phyloP scores from a whole-genome alignment of 2,113 vertebrate species.

The Tupaia tana region DNA sequence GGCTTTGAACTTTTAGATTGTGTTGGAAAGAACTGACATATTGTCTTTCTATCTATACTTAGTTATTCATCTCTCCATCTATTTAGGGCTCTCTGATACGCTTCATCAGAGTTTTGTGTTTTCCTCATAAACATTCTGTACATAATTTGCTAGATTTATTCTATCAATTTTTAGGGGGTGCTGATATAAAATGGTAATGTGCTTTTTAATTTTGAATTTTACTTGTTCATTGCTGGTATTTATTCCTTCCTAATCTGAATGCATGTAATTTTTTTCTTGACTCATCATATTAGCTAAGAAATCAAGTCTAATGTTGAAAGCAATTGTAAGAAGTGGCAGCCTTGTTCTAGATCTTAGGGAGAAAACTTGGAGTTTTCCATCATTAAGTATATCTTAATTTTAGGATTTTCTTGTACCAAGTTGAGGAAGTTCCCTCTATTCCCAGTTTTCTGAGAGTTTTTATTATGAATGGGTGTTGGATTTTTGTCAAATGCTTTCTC shows the following conservation, averaged over 20 bases:
- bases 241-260: neutral
- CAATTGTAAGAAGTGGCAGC: neutral
- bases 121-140: neutral
- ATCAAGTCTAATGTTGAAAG: neutral
- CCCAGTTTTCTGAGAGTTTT: neutral
- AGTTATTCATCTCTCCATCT: neutral
- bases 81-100: neutral
- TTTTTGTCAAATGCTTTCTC: conserved; percentile 6
- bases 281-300: neutral
- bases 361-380: neutral
- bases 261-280: neutral
- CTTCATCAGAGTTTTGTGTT: neutral
- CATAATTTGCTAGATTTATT: neutral
- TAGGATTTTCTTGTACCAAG: neutral
- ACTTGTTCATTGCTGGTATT: neutral
- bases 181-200: neutral
- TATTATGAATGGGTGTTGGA: neutral
- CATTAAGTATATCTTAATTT: neutral
- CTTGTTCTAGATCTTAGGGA: neutral
- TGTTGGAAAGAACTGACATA: neutral
- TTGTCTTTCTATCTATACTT: neutral
- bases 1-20: neutral
- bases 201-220: conserved; percentile 4
- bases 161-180: neutral
- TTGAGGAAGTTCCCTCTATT: neutral